Conservation (phyloP, 2,113 vertebrate genomes). For the Lepus timidus region DNA sequence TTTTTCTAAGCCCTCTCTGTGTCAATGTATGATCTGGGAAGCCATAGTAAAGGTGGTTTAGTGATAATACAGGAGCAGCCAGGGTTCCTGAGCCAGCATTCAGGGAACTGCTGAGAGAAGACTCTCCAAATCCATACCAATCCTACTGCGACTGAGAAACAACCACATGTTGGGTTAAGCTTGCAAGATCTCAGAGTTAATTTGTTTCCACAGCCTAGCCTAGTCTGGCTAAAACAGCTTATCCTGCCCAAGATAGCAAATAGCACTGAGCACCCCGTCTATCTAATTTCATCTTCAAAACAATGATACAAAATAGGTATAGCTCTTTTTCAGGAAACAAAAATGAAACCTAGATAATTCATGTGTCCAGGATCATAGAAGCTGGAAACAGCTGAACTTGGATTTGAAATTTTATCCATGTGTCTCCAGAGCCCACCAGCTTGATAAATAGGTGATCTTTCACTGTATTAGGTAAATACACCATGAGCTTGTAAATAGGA, state of each 20-base stretch:
- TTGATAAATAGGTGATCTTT: background rate
- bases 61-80: background rate
- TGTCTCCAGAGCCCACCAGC: background rate
- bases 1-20: background rate
- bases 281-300: background rate
- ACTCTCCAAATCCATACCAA: background rate
- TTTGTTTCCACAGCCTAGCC: background rate
- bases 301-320: background rate
- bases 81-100: background rate
- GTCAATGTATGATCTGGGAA: background rate
- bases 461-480: background rate
- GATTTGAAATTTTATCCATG: background rate
- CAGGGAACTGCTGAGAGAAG: background rate
- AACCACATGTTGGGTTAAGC: background rate
- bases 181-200: background rate
- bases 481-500: background rate
- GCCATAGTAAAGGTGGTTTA: background rate
- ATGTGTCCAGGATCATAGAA: background rate
- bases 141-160: background rate
- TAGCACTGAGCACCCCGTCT: background rate
- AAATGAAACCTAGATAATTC: background rate
- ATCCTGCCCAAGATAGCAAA: background rate
- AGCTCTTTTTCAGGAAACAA: background rate
- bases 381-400: background rate
- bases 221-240: background rate